phyloP scores from a whole-genome alignment of 2,113 vertebrate species.

The Phyllostomus discolor region DNA sequence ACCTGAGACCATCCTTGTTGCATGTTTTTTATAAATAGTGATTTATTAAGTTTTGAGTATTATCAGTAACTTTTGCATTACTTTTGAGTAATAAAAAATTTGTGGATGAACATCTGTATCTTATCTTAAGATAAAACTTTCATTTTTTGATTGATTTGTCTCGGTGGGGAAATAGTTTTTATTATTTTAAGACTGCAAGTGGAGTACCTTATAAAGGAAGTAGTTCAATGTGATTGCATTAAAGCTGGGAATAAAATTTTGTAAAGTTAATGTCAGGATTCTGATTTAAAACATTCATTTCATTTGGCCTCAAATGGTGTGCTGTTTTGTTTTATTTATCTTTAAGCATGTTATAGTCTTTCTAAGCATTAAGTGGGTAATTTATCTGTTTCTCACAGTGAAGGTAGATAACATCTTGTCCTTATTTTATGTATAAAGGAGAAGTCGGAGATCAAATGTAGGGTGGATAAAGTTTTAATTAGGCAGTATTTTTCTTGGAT shows the following conservation, averaged over 20 bases:
- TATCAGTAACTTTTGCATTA: background rate
- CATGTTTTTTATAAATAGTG: background rate
- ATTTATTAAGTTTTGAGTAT: conserved; percentile 3
- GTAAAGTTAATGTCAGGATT: background rate
- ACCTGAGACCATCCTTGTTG: background rate
- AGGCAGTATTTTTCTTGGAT: background rate
- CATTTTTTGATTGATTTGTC: background rate
- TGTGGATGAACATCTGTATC: background rate
- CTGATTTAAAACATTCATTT: conserved; percentile 4
- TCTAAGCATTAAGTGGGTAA: background rate
- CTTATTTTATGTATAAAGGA: background rate
- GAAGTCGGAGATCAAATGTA: background rate
- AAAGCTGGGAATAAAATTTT: background rate
- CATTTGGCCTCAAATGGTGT: background rate
- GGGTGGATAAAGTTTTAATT: background rate
- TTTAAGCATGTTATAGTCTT: background rate
- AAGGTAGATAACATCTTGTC: background rate
- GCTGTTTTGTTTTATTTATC: background rate
- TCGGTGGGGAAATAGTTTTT: background rate
- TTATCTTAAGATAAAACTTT: background rate
- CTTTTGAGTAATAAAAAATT: conserved; percentile 13
- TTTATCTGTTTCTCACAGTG: background rate
- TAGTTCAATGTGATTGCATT: background rate
- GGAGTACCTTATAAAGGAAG: background rate
- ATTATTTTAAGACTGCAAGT: background rate